Conservation (phyloP, 2,113 vertebrate species). For the Ctenomys sociabilis region DNA sequence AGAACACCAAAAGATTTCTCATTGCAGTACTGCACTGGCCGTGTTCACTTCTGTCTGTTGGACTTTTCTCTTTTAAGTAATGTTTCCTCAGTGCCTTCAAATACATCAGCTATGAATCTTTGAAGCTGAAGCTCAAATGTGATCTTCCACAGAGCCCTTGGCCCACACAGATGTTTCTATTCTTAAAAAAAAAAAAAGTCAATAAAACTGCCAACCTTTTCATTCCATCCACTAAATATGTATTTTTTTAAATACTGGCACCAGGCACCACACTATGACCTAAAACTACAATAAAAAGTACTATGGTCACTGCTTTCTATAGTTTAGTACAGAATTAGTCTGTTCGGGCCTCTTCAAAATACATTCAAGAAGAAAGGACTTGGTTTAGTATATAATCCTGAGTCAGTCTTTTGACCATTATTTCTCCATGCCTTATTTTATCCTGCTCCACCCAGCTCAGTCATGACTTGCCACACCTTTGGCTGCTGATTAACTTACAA, state of each 20-base stretch:
- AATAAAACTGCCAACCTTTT: background rate
- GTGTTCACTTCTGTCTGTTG: conserved; percentile 8
- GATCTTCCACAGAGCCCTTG: background rate
- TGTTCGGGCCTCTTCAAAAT: background rate
- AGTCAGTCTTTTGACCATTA: background rate
- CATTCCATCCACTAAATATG: background rate
- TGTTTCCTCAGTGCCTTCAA: background rate
- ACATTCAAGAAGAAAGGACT: background rate
- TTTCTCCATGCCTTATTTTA: background rate
- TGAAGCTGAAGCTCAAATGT: background rate
- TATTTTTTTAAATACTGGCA: background rate
- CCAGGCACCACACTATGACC: background rate
- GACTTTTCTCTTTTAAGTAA: background rate
- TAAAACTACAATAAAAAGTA: background rate
- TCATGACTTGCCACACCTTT: background rate
- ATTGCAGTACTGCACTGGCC: background rate
- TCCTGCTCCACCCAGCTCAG: background rate
- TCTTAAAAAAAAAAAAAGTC: background rate
- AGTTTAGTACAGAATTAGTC: background rate
- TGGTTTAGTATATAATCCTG: background rate
- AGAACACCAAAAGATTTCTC: background rate
- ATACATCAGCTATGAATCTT: background rate
- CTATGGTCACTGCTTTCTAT: background rate
- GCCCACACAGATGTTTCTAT: background rate
- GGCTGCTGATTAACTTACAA: background rate